These are phyloP conservation scores for Styela clava DNA, from an alignment of 23 tunicate genomes.

Conservation along the genomic window DNA sequence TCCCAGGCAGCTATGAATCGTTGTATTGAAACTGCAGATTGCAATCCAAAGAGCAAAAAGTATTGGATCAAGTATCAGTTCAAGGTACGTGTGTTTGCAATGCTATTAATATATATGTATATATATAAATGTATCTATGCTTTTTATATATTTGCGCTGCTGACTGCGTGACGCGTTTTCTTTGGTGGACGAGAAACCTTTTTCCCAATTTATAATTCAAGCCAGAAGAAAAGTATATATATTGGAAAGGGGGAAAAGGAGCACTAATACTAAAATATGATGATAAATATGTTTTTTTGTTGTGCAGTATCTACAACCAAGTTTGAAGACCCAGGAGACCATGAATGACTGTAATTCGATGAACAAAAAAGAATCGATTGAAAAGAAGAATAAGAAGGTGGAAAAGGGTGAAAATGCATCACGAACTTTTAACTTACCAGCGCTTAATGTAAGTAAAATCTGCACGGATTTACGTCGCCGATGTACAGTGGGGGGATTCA, in stretches of 20 bases:
- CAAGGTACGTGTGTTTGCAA: constrained; percentile 43
- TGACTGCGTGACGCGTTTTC: too few species aligned
- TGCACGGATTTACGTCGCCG: not conserved
- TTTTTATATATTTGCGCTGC: too few species aligned
- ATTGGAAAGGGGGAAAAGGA: too few species aligned
- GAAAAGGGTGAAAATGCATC: constrained; percentile 3
- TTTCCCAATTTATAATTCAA: too few species aligned
- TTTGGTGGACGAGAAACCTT: too few species aligned
- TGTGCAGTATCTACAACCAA: constrained; percentile 73
- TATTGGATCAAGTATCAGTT: constrained; percentile 88
- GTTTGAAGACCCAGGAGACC: constrained; percentile 22
- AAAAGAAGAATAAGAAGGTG: not conserved
- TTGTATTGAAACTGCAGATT: constrained; percentile 60
- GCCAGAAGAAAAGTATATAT: too few species aligned
- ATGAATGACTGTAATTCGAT: not conserved
- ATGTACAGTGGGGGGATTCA: too few species aligned
- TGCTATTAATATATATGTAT: not conserved
- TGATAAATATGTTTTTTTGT: too few species aligned
- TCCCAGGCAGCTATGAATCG: constrained; percentile 60
- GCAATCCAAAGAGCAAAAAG: constrained; percentile 38
- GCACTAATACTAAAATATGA: too few species aligned
- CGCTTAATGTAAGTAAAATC: constrained; percentile 36
- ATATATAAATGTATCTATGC: not conserved
- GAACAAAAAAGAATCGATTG: not conserved
- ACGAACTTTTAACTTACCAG: constrained; percentile 44